Evolutionary conservation across 2,888 invertebrate genomes (phyloP), one percentile per base, ranked within the genome.

Genomic region (Adineta ricciae): DNA sequence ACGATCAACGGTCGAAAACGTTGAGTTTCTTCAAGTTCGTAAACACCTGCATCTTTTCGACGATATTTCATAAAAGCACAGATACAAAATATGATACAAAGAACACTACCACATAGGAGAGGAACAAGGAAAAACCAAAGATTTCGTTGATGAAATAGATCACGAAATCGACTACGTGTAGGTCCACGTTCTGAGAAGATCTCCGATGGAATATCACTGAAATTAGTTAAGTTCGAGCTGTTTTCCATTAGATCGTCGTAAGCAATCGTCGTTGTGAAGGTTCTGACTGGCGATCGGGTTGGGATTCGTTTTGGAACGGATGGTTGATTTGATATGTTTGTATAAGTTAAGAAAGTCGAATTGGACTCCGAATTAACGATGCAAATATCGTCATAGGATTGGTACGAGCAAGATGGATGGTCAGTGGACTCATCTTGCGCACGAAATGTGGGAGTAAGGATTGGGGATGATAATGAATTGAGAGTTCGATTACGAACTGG

Each of bases 1-100:
- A 78, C n/a, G n/a, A 41, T 41, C 41, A 78, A 41, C 14, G 78
- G 78, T 11, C 78, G 78, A 41, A 78, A 78, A n/a, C 78, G 78
- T 78, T 78, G 78, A 24, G 78, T 41, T 19, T 78, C 78, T 78
- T 78, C 78, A 41, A 78, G 41, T 78, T 78, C 41, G 41, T 78
- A 78, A 41, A 41, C 41, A 11, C 78, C 78, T 38, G n/a, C 78
- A 78, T 78, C 78, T 78, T 78, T 78, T 41, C 78, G 38, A 41
- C 78, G 38, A 78, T 78, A 78, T 78, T 78, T 78, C 3, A 78
- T 78, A 78, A 0, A 41, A n/a, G 41, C 78, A 41, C 38, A 41
- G 1, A 32, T n/a, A 41, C 7, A 41, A 41, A 78, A n/a, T 41
- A 78, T 21, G 4, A 78, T 1, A 78, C 78, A 78, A 2, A 78